Evolutionary conservation across 2,113 vertebrate genomes (phyloP).

Genomic region (Chaenocephalus aceratus): DNA sequence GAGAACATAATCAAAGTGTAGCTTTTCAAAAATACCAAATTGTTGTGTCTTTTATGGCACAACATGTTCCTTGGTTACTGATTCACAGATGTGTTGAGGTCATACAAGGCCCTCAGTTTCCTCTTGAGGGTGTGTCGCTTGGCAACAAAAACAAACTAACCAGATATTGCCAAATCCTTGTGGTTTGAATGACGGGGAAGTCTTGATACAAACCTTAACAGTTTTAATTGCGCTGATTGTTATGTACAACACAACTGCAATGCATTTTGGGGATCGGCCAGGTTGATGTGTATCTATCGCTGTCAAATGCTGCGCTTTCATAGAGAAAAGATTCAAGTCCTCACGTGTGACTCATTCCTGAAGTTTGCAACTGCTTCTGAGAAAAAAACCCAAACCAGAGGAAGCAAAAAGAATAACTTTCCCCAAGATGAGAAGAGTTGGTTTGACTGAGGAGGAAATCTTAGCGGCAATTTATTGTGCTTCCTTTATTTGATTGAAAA

Average conservation of each 20-base stretch:
- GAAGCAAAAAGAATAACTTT: neutral
- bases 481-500: too few species aligned
- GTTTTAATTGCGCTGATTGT: neutral
- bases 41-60: neutral
- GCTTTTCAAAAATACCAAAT: slow-evolving; percentile 18
- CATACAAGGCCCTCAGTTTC: slow-evolving; percentile 27
- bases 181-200: neutral
- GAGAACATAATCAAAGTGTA: neutral
- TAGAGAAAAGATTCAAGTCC: too few species aligned
- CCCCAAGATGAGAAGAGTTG: neutral
- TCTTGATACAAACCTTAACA: neutral
- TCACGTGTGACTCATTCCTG: neutral
- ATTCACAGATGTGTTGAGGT: slow-evolving; percentile 39
- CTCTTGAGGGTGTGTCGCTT: slow-evolving; percentile 27
- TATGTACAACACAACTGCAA: neutral
- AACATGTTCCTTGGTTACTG: slow-evolving; percentile 1
- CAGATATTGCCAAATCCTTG: neutral
- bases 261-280: neutral
- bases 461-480: neutral
- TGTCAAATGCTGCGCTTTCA: too few species aligned
- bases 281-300: neutral
- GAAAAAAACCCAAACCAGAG: slow-evolving; percentile 1
- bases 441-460: slow-evolving; percentile 7
- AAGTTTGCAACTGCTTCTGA: neutral
- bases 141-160: slow-evolving; percentile 29